Evolutionary conservation across 2,888 invertebrate genomes (phyloP).

Genomic region (Nowickia ferox): DNA sequence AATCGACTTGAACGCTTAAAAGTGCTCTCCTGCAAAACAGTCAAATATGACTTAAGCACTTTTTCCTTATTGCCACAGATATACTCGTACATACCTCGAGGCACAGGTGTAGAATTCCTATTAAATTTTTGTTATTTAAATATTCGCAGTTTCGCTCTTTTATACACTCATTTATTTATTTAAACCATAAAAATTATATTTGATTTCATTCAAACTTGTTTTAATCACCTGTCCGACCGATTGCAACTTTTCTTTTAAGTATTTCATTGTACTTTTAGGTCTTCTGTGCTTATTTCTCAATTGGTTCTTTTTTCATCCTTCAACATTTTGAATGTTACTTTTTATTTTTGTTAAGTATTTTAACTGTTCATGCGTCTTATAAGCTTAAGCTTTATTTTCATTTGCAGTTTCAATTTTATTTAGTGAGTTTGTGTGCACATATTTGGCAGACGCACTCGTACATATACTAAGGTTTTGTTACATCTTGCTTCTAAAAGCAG

Average conservation of each 20-base stretch:
- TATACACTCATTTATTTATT: constrained; percentile 49
- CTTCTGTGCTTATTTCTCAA: constrained; percentile 32
- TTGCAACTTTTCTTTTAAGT: constrained; percentile 11
- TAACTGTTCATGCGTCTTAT: constrained; percentile 51
- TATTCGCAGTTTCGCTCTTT: constrained; percentile 15
- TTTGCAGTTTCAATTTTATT: constrained; percentile 64
- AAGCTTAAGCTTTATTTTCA: constrained; percentile 65
- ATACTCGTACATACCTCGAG: too few species aligned
- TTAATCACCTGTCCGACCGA: constrained; percentile 66
- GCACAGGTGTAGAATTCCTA: constrained; percentile 8
- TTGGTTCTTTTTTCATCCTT: constrained; percentile 20
- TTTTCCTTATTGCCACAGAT: too few species aligned
- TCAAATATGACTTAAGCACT: too few species aligned
- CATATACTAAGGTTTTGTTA: constrained; percentile 23
- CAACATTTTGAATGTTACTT: constrained; percentile 52
- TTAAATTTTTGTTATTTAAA: constrained; percentile 16
- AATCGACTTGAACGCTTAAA: too few species aligned
- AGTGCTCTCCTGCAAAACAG: too few species aligned
- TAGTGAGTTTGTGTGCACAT: neutral
- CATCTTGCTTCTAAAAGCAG: constrained; percentile 31
- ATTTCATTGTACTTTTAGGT: constrained; percentile 62
- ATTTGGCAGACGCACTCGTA: constrained; percentile 52
- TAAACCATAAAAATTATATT: constrained; percentile 59
- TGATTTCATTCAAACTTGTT: constrained; percentile 66
- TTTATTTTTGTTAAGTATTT: constrained; percentile 7